Evolutionary conservation across 2,888 invertebrate species (phyloP), one percentile per base, ranked within the genome.

Genomic region (Ophion obscuratus): DNA sequence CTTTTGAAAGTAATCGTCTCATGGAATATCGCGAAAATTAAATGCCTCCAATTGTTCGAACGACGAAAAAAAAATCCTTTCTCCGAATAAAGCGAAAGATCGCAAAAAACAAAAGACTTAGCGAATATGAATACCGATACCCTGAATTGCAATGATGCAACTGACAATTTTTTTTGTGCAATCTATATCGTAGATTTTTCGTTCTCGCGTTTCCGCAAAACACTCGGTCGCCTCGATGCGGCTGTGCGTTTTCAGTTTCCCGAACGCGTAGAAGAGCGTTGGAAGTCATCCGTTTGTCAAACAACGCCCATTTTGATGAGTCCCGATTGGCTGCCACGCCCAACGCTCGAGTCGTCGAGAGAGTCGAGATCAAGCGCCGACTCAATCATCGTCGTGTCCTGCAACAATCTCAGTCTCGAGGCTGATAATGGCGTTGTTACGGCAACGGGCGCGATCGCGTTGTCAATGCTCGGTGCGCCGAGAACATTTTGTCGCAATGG

Each of bases 361-460:
- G 97, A 97, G 95, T 98, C 98, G 92, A 98, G 95, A 95, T 98
- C 98, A 89, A 98, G 95, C 82, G 98, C 98, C 81, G 98, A 97
- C 94, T 98, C 97, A 92, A 98, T 98, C 98, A 98, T 98, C 76
- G 98, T 98, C 83, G 97, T 97, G 95, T 98, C 97, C 93, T 97
- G 97, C 91, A 97, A 95, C 91, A 97, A 95, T 90, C 97, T 96
- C 93, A 97, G 95, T 88, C 97, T 96, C 93, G 97, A 97, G 84
- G 97, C 97, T 90, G 91, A 94, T 89, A 92, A 91, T 86, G 92
- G 94, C 73, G 92, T 94, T 83, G 92, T 92, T 75, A 92, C 92
- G 31, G 92, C 91, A 86, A 92, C 92, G 87, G 92, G 91, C 85
- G 92, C 91, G 88, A 92, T 89, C 70, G 88, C 83, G 87, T 92